A percentile compares a stretch with the other conserved stretches of the same genome.
Evolutionary conservation across 2,113 vertebrate genomes (phyloP).

Genomic region (Bambusicola thoracicus): DNA sequence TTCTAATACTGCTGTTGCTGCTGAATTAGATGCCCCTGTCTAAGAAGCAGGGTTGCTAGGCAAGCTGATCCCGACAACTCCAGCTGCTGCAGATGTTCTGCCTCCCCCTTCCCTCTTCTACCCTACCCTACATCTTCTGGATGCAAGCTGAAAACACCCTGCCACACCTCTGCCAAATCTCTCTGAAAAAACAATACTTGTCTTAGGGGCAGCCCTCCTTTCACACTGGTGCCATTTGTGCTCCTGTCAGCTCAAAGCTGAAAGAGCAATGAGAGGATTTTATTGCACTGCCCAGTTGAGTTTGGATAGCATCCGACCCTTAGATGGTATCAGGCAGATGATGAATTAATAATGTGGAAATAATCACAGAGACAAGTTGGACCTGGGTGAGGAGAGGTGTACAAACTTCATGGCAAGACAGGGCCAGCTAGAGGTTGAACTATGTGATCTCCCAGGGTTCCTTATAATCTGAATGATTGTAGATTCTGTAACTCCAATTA

Average conservation of each 20-base stretch:
- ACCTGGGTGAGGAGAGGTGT: background rate
- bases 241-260: background rate
- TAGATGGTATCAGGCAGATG: background rate
- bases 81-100: slow-evolving; percentile 9
- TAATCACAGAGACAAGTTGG: background rate
- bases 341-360: background rate
- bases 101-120: background rate
- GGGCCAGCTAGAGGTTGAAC: background rate
- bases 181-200: background rate
- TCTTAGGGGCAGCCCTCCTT: accelerated
- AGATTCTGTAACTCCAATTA: background rate
- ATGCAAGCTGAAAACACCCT: background rate
- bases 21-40: background rate
- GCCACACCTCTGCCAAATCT: background rate
- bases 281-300: background rate
- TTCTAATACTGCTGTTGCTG: slow-evolving; percentile 20
- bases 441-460: background rate
- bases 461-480: background rate
- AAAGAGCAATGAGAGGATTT: background rate
- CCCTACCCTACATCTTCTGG: background rate
- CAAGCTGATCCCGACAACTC: slow-evolving; percentile 4
- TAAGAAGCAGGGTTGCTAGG: slow-evolving; percentile 31
- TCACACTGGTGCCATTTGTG: background rate
- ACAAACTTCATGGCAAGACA: background rate
- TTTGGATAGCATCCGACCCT: background rate